These are phyloP conservation scores for Hippopotamyrus pictus DNA, from an alignment of 2,797 vertebrate genomes.

Conservation along the genomic window DNA sequence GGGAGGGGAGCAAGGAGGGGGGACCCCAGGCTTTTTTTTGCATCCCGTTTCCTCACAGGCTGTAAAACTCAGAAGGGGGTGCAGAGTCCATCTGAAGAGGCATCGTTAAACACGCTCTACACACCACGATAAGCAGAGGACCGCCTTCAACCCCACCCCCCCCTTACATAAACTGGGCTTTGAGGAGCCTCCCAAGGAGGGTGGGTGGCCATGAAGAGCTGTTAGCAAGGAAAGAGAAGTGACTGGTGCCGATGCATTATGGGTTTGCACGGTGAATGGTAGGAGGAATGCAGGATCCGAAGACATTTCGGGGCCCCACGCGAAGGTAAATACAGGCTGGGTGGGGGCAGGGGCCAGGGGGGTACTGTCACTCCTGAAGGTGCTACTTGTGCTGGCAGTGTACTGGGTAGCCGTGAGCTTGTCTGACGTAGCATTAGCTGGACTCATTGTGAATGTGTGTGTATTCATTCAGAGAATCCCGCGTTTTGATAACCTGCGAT, in stretches of 20 bases:
- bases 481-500: background rate
- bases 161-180: background rate
- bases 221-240: background rate
- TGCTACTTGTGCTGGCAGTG: background rate
- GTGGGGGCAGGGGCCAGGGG: background rate
- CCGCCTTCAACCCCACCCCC: background rate
- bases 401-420: background rate
- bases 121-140: background rate
- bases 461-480: background rate
- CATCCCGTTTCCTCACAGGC: background rate
- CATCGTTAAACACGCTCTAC: background rate
- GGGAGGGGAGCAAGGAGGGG: constrained; percentile 23
- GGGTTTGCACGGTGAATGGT: background rate
- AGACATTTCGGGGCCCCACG: background rate
- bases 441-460: background rate
- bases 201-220: background rate
- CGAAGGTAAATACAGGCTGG: background rate
- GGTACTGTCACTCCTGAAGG: background rate
- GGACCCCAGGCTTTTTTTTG: background rate
- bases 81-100: too few relatives aligned
- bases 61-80: background rate
- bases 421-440: background rate
- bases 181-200: background rate
- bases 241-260: background rate
- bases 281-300: background rate